Percentiles rank a stretch among this genome's conserved stretches.
phyloP scores from a whole-genome alignment of 2,797 vertebrate species.

The Jordanella pulchra region DNA sequence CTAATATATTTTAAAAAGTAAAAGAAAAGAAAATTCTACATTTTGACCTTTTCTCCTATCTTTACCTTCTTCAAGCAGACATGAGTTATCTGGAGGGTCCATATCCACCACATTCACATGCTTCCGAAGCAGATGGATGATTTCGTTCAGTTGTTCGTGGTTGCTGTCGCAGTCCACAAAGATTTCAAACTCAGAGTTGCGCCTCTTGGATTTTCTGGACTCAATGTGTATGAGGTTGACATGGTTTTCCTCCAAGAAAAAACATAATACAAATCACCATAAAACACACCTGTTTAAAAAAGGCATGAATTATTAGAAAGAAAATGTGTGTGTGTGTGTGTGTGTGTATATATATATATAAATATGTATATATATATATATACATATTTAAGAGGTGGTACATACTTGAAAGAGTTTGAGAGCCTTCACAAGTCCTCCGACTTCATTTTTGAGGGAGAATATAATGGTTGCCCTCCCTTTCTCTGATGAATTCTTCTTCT shows the following conservation, averaged over 20 bases:
- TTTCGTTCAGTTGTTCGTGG: constrained; percentile 91
- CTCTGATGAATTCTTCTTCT: constrained; percentile 87
- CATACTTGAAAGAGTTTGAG: constrained; percentile 95
- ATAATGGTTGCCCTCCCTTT: constrained; percentile 87
- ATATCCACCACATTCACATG: constrained; percentile 88
- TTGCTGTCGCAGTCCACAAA: constrained; percentile 96
- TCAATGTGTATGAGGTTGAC: constrained; percentile 96
- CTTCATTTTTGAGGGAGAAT: constrained; percentile 97
- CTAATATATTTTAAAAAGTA: too few relatives aligned
- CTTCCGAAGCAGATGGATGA: constrained; percentile 90
- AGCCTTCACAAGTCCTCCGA: constrained; percentile 94
- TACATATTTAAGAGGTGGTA: too few relatives aligned
- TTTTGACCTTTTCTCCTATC: neutral
- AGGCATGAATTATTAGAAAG: too few relatives aligned
- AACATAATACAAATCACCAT: too few relatives aligned
- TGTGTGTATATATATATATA: too few relatives aligned
- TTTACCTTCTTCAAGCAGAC: constrained; percentile 81
- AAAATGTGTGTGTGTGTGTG: too few relatives aligned
- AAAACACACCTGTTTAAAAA: too few relatives aligned
- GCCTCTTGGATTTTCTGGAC: constrained; percentile 92
- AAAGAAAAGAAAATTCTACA: neutral
- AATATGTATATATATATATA: too few relatives aligned
- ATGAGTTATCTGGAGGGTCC: constrained; percentile 84
- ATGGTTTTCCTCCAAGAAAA: constrained; percentile 88
- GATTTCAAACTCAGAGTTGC: constrained; percentile 96